phyloP scores from a whole-genome alignment of 2,888 invertebrate species.

The Leucophenga montana region DNA sequence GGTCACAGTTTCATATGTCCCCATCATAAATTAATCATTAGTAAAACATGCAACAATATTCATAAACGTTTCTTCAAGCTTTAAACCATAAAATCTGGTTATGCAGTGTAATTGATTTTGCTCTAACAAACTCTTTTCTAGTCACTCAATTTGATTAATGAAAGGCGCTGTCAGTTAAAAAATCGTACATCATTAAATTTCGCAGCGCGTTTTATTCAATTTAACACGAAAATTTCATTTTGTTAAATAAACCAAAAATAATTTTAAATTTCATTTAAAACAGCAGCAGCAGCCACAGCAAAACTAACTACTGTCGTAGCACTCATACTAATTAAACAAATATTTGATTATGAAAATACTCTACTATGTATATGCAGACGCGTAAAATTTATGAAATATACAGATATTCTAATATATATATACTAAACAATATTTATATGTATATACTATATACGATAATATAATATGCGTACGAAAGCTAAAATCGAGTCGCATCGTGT shows the following conservation, averaged over 20 bases:
- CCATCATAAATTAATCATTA: no score
- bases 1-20: no score
- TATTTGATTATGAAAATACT: conserved; percentile 63
- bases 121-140: conserved; percentile 27
- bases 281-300: conserved; percentile 24
- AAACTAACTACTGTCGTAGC: conserved; percentile 33
- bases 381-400: conserved; percentile 54
- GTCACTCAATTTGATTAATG: background rate
- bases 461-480: conserved; percentile 37
- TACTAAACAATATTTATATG: conserved; percentile 4
- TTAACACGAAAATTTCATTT: conserved; percentile 20
- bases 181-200: background rate
- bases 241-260: conserved; percentile 34
- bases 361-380: conserved; percentile 57
- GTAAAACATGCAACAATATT: no score
- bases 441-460: no score
- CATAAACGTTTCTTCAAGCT: no score
- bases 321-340: conserved; percentile 63
- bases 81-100: no score
- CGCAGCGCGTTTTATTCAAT: no score
- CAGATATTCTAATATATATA: conserved; percentile 33
- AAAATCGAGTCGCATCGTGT: background rate
- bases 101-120: no score
- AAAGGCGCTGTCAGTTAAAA: background rate
- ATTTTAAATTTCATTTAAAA: conserved; percentile 5